Base-by-base conservation (phyloP, 2,113 vertebrate species). In the Sylvia atricapilla region DNA sequence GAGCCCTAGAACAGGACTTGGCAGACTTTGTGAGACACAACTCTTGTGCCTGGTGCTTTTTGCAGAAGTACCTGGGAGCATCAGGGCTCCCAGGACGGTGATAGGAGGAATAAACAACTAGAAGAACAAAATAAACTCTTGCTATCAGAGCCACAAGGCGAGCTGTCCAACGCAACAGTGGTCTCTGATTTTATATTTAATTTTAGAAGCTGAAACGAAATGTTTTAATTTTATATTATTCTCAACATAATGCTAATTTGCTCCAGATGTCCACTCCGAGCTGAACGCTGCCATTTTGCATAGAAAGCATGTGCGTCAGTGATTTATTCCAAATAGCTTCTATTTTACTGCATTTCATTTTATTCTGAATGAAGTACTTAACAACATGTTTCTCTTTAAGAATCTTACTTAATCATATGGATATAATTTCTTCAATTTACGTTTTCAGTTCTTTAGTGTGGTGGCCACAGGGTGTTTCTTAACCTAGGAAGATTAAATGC, bases 301-400 rank as follows among this genome's bases (percentile, higher is more conserved):
- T 98, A 98, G 98, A 98, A 98, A 98, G 98, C 97, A 98, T 98
- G 98, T 98, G 98, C 97, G 97, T 98, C 98, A 98, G 98, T 98
- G 97, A 98, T 98, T 98, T 98, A 98, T 98, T 98, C 98, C 97
- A 96, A 98, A 98, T 98, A 97, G 91, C 95, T 97, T 97, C 95
- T 91, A 56, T 97, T 97, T 97, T 96, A 92, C 98, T 98, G 98
- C 94, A 94, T 98, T 98, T 98, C 97, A 98, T 98, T 98, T 97
- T 84, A 97, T 97, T 98, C 98, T 97, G 97, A 98, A 98, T 96
- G 95, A 98, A 98, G 98, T 75, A 97, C 98, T 98, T 98, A 97
- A 97, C 97, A 98, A 98, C 94, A 95, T 98, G 98, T 97, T 98
- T 98, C 97, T 98, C 97, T 96, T 98, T 98, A 97, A 98, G 98